Conservation (phyloP, 2,113 vertebrate genomes). For the Mus spicilegus region DNA sequence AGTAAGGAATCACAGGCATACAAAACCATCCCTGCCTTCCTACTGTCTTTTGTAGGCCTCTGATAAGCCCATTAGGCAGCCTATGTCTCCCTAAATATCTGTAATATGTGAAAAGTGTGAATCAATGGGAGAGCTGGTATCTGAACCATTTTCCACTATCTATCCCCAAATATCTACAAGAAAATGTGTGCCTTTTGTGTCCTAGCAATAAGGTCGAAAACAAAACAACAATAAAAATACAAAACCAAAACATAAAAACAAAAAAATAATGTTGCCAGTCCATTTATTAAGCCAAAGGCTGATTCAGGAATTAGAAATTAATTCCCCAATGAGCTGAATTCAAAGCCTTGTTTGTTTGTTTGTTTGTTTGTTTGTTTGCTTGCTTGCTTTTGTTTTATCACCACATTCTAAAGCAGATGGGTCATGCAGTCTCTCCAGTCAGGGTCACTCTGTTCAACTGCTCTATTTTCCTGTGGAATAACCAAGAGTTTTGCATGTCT, state of each 20-base stretch:
- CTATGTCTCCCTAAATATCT: neutral
- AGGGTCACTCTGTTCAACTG: neutral
- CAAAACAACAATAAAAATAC: too few relatives aligned
- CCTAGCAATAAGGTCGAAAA: neutral
- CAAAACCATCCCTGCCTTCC: neutral
- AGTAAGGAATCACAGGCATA: neutral
- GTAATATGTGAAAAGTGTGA: neutral
- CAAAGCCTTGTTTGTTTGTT: neutral
- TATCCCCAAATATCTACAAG: neutral
- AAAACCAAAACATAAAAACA: neutral
- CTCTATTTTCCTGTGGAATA: neutral
- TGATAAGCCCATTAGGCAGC: neutral
- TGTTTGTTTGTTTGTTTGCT: neutral
- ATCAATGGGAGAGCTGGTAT: neutral
- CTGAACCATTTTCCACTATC: neutral
- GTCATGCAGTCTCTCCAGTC: accelerated
- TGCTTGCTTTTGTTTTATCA: neutral
- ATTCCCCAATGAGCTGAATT: neutral
- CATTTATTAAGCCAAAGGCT: neutral
- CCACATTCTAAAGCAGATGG: neutral
- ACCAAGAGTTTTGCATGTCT: neutral
- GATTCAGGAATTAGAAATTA: neutral
- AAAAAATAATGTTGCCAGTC: neutral
- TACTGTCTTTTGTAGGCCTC: neutral
- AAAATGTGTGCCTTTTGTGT: neutral